A percentile compares a stretch with the other conserved stretches of the same genome.
Evolutionary conservation across 2,888 invertebrate species (phyloP).

Genomic region (Flexamia atlantica): DNA sequence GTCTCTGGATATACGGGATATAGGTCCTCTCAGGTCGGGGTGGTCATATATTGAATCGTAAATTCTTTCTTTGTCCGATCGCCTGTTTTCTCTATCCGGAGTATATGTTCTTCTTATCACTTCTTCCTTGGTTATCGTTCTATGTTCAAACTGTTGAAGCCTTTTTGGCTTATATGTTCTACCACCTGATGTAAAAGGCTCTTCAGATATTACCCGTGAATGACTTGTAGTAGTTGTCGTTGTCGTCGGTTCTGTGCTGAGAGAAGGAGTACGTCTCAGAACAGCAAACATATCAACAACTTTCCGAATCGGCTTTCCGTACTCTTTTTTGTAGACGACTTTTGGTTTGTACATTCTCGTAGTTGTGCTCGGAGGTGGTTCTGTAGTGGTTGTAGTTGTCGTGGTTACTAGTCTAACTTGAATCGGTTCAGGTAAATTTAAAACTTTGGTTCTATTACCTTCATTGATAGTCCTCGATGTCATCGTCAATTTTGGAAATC

Average conservation of each 20-base stretch:
- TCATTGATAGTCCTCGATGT: constrained; percentile 49
- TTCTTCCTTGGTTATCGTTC: constrained; percentile 65
- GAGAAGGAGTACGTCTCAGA: constrained; percentile 52
- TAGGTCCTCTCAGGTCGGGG: constrained; percentile 60
- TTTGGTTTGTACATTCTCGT: constrained; percentile 69
- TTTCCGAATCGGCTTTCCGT: constrained; percentile 60
- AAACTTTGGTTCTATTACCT: constrained; percentile 13
- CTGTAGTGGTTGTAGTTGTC: constrained; percentile 66
- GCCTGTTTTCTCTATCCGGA: constrained; percentile 56
- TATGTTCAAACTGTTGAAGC: constrained; percentile 63
- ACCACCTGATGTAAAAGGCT: background rate
- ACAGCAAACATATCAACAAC: constrained; percentile 66
- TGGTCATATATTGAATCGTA: constrained; percentile 54
- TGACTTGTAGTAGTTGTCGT: constrained; percentile 5
- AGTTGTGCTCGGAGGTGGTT: constrained; percentile 65
- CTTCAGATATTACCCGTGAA: background rate
- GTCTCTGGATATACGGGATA: constrained; percentile 45
- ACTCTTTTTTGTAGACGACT: constrained; percentile 65
- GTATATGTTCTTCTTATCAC: constrained; percentile 61
- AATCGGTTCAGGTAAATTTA: constrained; percentile 23
- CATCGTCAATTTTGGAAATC: constrained; percentile 61
- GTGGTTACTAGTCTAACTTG: constrained; percentile 52
- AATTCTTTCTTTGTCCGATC: constrained; percentile 38
- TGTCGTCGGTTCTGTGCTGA: constrained; percentile 20
- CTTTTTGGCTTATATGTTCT: constrained; percentile 58